Evolutionary conservation across 2,888 invertebrate genomes (phyloP), one percentile per base, ranked within the genome.

Genomic region (Oasisia sp.): DNA sequence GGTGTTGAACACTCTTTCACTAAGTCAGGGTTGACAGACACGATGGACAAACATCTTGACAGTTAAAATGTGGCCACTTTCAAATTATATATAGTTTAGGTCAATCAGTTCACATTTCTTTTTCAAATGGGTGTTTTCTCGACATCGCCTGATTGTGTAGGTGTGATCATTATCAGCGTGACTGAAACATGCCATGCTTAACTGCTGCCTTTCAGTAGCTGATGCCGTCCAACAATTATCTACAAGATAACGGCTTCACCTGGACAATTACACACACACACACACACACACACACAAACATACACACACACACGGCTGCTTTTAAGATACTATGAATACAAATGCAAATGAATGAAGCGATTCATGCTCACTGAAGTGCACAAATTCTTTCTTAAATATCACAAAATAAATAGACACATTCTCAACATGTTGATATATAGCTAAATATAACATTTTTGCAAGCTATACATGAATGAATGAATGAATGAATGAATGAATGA

Each of bases 61-160:
- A 74, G 74, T 74, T n/a, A 19, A 74, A 74, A 74, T 74, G 27
- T 74, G 74, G 74, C 74, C 74, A 74, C 27, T 14, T 7, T 74
- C 74, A 74, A n/a, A n/a, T 50, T 74, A n/a, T 74, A 74, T 74
- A 74, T 74, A 74, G 74, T 74, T 7, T 19, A 74, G 74, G 74
- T 74, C 74, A 27, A 74, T n/a, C n/a, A 74, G 74, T 19, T 74
- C 74, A 74, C 74, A 74, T 74, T 74, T 74, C 74, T 74, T 74
- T 74, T 74, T 74, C 74, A 74, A 74, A n/a, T 74, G 74, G 74
- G 74, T 74, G 74, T 74, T 74, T 74, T 74, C 74, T 74, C 19
- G 27, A 74, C 74, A 74, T 74, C 7, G 74, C 14, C 74, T 1
- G 27, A 74, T 74, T 19, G 74, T 74, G 27, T 27, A 74, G 74